phyloP scores from a whole-genome alignment of 1,140 invertebrate species.

The Cotesia glomerata region DNA sequence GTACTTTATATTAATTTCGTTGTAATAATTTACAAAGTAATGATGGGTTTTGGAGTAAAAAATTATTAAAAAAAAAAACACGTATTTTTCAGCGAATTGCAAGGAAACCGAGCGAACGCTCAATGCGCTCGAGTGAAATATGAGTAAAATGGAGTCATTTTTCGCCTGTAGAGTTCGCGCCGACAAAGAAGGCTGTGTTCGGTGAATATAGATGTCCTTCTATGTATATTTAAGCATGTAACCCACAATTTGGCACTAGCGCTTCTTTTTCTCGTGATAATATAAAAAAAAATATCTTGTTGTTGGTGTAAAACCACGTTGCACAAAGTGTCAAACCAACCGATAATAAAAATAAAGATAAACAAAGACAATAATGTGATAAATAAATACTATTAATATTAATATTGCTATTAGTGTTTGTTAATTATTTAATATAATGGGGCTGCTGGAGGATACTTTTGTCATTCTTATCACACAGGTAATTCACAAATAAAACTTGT shows the following conservation, averaged over 20 bases:
- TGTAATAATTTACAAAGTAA: neutral
- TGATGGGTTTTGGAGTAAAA: neutral
- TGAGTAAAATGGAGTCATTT: neutral
- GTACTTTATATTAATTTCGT: neutral
- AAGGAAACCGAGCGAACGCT: neutral
- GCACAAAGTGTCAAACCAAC: no score
- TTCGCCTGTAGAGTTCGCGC: neutral
- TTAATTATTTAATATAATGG: constrained; percentile 58
- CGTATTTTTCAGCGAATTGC: neutral
- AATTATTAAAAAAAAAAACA: neutral
- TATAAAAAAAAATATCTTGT: no score
- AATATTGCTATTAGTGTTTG: constrained; percentile 31
- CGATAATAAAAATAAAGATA: no score
- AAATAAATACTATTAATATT: constrained; percentile 27
- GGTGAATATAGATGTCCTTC: no score
- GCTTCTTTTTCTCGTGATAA: no score
- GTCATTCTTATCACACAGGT: constrained; percentile 75
- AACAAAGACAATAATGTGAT: no score
- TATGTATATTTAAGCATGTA: no score
- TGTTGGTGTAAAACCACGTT: no score
- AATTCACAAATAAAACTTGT: constrained; percentile 26
- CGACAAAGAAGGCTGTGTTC: neutral
- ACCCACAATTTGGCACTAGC: no score
- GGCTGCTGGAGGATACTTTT: constrained; percentile 72
- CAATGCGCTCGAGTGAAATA: neutral